Conservation (phyloP, 2,888 invertebrate genomes). For the Anodontia alba region DNA sequence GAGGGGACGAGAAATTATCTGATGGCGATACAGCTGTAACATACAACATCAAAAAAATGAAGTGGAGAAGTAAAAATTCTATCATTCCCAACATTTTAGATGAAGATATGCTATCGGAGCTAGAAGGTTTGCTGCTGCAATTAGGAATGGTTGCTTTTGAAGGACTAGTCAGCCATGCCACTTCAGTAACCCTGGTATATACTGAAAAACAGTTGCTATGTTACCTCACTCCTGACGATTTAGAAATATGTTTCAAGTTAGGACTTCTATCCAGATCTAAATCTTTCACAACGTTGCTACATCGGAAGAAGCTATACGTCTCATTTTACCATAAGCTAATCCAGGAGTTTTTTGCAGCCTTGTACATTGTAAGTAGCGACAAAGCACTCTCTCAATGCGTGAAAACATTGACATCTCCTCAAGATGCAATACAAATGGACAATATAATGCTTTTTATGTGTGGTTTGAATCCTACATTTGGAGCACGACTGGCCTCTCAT, state of each 20-base stretch:
- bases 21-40: background rate
- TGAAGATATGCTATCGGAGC: background rate
- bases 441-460: background rate
- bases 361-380: background rate
- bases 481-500: too few relatives aligned
- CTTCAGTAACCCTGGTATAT: background rate
- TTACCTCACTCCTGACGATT: background rate
- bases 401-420: background rate
- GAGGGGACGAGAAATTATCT: background rate
- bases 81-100: background rate
- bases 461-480: background rate
- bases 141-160: background rate
- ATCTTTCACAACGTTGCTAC: background rate
- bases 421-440: background rate
- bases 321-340: slow-evolving; percentile 1
- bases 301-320: background rate
- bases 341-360: background rate
- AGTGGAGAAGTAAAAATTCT: background rate
- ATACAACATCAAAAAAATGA: too few relatives aligned
- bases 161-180: background rate
- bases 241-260: background rate
- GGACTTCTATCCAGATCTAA: background rate
- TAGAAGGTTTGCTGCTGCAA: background rate
- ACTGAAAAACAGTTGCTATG: background rate
- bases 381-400: background rate